Base-by-base conservation (phyloP, 2,113 vertebrate species). In the Desmodus rotundus region DNA sequence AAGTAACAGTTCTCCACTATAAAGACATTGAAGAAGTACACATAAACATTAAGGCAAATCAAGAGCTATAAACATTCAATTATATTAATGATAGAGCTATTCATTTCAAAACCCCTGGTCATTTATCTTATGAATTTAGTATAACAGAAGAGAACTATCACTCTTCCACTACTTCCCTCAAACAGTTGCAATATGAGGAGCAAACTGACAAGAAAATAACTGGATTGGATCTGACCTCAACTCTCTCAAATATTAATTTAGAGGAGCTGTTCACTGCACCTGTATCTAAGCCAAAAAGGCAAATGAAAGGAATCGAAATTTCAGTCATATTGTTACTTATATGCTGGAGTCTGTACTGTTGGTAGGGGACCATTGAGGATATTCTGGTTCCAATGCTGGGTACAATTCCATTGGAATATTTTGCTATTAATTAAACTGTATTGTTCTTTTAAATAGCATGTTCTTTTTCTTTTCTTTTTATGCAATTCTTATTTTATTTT, bases 371-470 rank as follows among this genome's bases (percentile, higher is more conserved):
- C 96, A 96, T 76, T 41, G 14, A 0, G 41, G 87, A 94, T 89
- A 76, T 95, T 91, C 50, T 95, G 77, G 76, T 83, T 93, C 95
- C 93, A 93, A 43, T 45, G 70, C 91, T 97, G 45, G 83, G 61
- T 97, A 93, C 93, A 73, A 68, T 95, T 97, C 97, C 93, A 94
- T 61, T 81, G 91, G 93, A 97, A 89, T 96, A 74, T 92, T 97
- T 97, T 96, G 87, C 97, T 96, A 92, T 90, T 94, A 91, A 86
- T 87, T 94, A 86, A 90, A 95, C 65, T 95, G 89, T 63, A 97
- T 86, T 97, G 89, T 93, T 97, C 91, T 97, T 97, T 96, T 91
- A 97, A 97, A 96, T 65, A 97, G 86, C 88, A 95, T 93, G 97
- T 88, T 92, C 85, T 80, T 95, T 36, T 67, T 77, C 19, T 67